Conservation (phyloP, 2,797 vertebrate genomes). For the Pangasius sanitwongsei region DNA sequence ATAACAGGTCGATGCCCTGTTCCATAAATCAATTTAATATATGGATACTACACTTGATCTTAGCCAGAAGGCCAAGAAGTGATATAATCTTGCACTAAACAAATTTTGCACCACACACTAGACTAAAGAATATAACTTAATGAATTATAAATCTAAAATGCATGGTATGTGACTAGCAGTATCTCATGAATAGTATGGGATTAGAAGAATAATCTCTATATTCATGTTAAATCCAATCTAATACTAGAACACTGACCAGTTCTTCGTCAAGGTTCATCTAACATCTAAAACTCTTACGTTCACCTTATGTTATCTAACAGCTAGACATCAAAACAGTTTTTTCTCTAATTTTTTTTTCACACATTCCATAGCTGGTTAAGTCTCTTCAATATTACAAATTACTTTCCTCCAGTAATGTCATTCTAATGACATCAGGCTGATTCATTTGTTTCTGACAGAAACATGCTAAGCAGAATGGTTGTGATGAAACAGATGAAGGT, state of each 20-base stretch:
- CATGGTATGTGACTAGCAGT: not conserved
- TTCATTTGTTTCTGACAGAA: too few species aligned
- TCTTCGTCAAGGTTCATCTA: not conserved
- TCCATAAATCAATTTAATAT: not conserved
- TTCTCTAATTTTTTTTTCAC: too few species aligned
- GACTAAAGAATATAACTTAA: not conserved
- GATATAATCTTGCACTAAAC: not conserved
- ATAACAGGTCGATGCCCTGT: not conserved
- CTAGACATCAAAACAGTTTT: too few species aligned
- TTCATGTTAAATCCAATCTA: not conserved
- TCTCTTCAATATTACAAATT: too few species aligned
- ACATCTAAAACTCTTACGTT: not conserved
- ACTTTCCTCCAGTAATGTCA: not conserved
- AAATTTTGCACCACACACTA: not conserved
- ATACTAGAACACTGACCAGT: not conserved
- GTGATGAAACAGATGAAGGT: not conserved
- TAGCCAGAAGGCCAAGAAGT: not conserved
- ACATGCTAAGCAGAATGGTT: not conserved
- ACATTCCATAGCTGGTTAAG: too few species aligned
- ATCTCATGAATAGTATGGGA: not conserved
- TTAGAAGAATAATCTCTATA: not conserved
- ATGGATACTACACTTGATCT: not conserved
- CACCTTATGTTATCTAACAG: not conserved
- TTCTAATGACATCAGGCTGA: not conserved
- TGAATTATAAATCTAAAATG: not conserved